A percentile compares a stretch with the other conserved stretches of the same genome.
These are phyloP conservation scores for Trypoxylus dichotomus DNA, from an alignment of 1,140 invertebrate genomes.

Conservation along the genomic window DNA sequence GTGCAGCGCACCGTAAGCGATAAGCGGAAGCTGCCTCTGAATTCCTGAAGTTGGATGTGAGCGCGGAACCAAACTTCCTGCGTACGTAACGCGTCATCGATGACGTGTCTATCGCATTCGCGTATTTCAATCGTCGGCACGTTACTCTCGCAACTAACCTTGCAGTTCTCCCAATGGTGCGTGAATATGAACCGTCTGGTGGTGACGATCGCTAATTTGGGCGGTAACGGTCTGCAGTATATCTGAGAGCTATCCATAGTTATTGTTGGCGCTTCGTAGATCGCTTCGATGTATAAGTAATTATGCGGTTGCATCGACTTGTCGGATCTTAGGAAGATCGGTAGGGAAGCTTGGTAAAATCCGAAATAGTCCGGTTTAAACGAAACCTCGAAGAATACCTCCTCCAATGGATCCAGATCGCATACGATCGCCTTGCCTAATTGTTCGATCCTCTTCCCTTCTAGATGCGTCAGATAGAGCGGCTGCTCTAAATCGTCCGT, in stretches of 20 bases:
- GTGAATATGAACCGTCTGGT: not conserved
- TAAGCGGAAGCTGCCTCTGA: too few relatives aligned
- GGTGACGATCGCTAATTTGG: not conserved
- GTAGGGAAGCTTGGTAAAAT: not conserved
- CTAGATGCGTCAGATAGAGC: not conserved
- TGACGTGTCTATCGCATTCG: not conserved
- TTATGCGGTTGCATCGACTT: constrained; percentile 27
- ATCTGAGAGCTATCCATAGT: not conserved
- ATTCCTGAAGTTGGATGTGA: not conserved
- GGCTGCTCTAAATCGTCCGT: constrained; percentile 29
- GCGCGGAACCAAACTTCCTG: not conserved
- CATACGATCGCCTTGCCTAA: constrained; percentile 29
- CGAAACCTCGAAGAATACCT: constrained; percentile 20
- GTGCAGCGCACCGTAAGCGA: not conserved
- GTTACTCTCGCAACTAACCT: not conserved
- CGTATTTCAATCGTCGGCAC: not conserved
- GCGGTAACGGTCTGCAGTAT: not conserved
- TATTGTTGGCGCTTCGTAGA: constrained; percentile 16
- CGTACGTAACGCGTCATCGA: not conserved
- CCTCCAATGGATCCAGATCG: constrained; percentile 28
- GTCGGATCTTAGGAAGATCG: constrained; percentile 32
- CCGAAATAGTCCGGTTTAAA: constrained; percentile 25
- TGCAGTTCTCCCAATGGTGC: constrained; percentile 16
- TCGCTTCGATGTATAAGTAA: constrained; percentile 26
- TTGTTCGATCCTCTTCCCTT: not conserved